Evolutionary conservation across 2,797 vertebrate genomes (phyloP).

Genomic region (Pygocentrus nattereri): DNA sequence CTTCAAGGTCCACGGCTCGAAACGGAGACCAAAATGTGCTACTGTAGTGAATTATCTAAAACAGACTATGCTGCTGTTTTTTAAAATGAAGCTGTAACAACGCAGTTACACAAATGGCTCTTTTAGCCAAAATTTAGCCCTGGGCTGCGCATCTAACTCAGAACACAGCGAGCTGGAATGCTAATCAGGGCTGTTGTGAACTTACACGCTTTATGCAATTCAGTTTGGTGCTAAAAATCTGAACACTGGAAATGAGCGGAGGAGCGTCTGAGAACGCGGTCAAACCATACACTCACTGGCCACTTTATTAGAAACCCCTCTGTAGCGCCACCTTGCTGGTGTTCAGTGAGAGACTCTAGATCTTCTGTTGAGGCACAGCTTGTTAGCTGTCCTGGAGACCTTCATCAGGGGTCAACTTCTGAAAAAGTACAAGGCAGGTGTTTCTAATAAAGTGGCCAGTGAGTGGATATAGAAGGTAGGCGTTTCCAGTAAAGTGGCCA

Average conservation of each 20-base stretch:
- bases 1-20: constrained; percentile 51
- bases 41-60: constrained; percentile 38
- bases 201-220: no score
- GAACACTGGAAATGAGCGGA: background rate
- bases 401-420: no score
- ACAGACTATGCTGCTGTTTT: constrained; percentile 42
- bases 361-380: no score
- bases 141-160: background rate
- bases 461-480: no score
- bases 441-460: no score
- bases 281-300: background rate
- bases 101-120: constrained; percentile 36
- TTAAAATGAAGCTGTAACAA: constrained; percentile 43
- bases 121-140: constrained; percentile 22
- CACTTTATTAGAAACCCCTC: constrained; percentile 1
- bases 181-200: background rate
- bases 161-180: background rate
- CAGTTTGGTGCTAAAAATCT: background rate
- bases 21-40: constrained; percentile 34
- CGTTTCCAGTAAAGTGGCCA: no score
- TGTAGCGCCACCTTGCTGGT: background rate
- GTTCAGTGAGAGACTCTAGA: background rate
- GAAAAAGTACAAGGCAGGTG: no score
- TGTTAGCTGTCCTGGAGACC: no score
- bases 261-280: background rate